Base-by-base conservation (phyloP, 2,888 invertebrate species). In the Ichneumon xanthorius region DNA sequence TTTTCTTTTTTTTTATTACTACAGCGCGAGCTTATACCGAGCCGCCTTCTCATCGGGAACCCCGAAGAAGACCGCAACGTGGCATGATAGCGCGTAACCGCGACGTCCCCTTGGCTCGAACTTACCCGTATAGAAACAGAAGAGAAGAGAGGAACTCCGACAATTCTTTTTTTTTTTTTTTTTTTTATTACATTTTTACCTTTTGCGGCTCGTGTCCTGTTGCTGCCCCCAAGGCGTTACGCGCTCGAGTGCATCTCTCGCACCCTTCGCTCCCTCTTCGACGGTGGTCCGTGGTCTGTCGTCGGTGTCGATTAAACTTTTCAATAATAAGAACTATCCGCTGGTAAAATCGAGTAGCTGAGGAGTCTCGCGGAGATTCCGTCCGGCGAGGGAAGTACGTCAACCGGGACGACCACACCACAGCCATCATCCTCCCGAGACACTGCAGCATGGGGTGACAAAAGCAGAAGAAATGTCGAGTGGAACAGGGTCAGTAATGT, bases 41-140 rank as follows among this genome's bases (percentile, higher is more conserved):
- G 61, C 84, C 75, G 82, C 82, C 85, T 71, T 85, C 79, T 85
- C 82, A 82, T 85, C 73, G 53, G 33, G 45, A 19, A 33, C 48
- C 77, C 72, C 73, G 73, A 79, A 40, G 82, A 73, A 80, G 78
- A 85, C 63, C 82, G 82, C 82, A 85, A 82, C 85, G 85, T 82
- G 45, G 85, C 75, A 82, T 82, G 85, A 85, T 82, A 37, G 65
- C 82, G 82, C 81, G 67, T 78, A 82, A 71, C 65, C 67, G 68
- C 55, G 79, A 82, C 76, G 82, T 71, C 79, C 82, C 71, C 82
- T 19, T 19, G 40, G 40, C 65, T n/a, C 71, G 26, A 55, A 40
- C 48, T 58, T 53, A 9, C 11, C 55, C 22, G 19, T 55, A 9
- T 19, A 6, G 55, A 55, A 55, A 19, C 58, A 19, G 26, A 58